Evolutionary conservation across 2,797 vertebrate genomes (phyloP), one percentile per base, ranked within the genome.

Genomic region (Champsocephalus esox): DNA sequence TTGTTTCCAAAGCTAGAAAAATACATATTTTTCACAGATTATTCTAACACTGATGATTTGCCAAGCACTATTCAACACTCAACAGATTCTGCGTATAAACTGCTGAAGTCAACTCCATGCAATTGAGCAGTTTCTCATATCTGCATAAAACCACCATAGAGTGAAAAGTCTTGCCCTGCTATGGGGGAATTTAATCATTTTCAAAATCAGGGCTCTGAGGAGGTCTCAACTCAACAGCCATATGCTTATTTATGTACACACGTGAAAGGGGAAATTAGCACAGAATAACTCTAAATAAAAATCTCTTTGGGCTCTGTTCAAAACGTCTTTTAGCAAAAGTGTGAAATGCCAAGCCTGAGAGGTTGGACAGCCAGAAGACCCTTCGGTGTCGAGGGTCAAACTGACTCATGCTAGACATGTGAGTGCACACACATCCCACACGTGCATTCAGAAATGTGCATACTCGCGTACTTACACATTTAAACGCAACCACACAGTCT

Each of bases 261-360:
- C 54, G 13, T 51, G 76, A 14, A 58, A 69, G 55, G 56, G 75
- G 9, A 72, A 59, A 52, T 49, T 2, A 45, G 56, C 21, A 5
- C 13, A 14, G 81, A 54, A 75, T 80, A 77, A 83, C 52, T 80
- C 66, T 41, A 85, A 88, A 89, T 81, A 80, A 88, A 91, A 92
- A 92, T 92, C 89, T 92, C 90, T 92, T 91, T 92, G 89, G 90
- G 88, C 88, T 91, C 60, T 79, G 34, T 82, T 87, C 79, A 77
- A 89, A 87, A 85, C 59, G 8, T 87, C 59, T 86, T 38, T 84
- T 79, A 85, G 79, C 79, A 84, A 88, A 88, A 89, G 71, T 86
- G 69, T 91, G 77, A 86, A 87, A 88, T 50, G 63, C 50, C 72
- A 65, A 83, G 64, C 80, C 79, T 79, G 87, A 91, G 79, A 81